These are phyloP conservation scores for Harpalus rufipes DNA, from an alignment of 2,888 invertebrate genomes.

Conservation along the genomic window DNA sequence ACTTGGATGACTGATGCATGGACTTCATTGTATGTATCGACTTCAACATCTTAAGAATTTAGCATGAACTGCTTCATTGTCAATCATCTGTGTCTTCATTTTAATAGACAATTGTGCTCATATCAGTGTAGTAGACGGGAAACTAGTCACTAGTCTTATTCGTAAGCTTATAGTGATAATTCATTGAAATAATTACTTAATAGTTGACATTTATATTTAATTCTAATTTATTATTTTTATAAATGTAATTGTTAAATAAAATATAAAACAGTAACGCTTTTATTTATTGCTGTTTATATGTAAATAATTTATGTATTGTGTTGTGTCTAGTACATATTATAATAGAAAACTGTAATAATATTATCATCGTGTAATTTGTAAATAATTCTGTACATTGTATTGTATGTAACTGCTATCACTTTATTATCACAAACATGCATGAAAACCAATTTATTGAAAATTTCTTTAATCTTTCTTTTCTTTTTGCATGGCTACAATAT, in stretches of 20 bases:
- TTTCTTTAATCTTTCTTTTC: not conserved
- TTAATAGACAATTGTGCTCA: constrained; percentile 52
- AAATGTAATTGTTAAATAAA: constrained; percentile 41
- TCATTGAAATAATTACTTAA: constrained; percentile 29
- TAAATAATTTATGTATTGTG: constrained; percentile 42
- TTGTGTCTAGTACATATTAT: constrained; percentile 19
- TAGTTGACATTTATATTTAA: constrained; percentile 40
- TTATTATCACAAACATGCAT: not conserved
- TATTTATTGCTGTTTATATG: constrained; percentile 45
- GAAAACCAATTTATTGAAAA: not conserved
- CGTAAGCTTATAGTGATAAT: constrained; percentile 37
- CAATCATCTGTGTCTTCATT: constrained; percentile 48
- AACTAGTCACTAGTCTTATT: constrained; percentile 37
- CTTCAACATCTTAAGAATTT: constrained; percentile 23
- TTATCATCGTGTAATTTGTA: not conserved
- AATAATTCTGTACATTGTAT: constrained; percentile 23
- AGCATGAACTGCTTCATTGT: constrained; percentile 40
- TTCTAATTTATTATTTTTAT: constrained; percentile 47
- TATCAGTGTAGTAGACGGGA: constrained; percentile 43
- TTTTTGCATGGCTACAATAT: not conserved
- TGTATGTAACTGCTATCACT: not conserved
- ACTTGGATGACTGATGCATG: constrained; percentile 62
- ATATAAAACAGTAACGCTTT: constrained; percentile 40
- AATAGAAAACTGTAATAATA: not conserved
- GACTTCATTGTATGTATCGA: constrained; percentile 18